Conservation (phyloP, 2,888 invertebrate species). For the Catocala sponsa region DNA sequence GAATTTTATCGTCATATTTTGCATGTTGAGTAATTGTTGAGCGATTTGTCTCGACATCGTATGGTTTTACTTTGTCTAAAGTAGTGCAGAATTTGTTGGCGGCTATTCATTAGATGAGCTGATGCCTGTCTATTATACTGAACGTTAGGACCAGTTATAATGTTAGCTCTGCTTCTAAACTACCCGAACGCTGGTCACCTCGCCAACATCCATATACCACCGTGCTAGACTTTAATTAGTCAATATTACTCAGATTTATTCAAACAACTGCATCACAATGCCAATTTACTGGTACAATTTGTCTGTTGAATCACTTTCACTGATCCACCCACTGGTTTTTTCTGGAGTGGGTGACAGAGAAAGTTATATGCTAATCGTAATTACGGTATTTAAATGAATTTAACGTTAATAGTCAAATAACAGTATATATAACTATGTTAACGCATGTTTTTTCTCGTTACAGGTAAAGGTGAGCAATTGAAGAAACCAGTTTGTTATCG, state of each 20-base stretch:
- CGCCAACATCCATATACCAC: too few relatives aligned
- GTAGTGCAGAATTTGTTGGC: conserved; percentile 17
- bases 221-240: too few relatives aligned
- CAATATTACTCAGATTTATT: background rate
- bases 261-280: conserved; percentile 41
- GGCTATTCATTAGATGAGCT: conserved; percentile 22
- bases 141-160: too few relatives aligned
- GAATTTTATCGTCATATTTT: conserved; percentile 46
- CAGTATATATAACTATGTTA: conserved; percentile 33
- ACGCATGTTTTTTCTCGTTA: conserved; percentile 57
- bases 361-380: conserved; percentile 69
- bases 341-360: conserved; percentile 68
- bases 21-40: conserved; percentile 41
- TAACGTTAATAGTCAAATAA: conserved; percentile 25
- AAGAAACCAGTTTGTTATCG: conserved; percentile 27
- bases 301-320: conserved; percentile 71
- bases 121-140: conserved; percentile 7
- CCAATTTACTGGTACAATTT: conserved; percentile 56
- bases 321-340: conserved; percentile 68
- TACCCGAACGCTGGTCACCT: too few relatives aligned
- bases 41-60: conserved; percentile 31
- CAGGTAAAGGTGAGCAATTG: conserved; percentile 82
- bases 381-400: conserved; percentile 52
- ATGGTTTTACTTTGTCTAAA: conserved; percentile 9
- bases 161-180: too few relatives aligned